These are phyloP conservation scores for Eurytoma californica DNA, from an alignment of 2,888 invertebrate genomes.

Conservation along the genomic window DNA sequence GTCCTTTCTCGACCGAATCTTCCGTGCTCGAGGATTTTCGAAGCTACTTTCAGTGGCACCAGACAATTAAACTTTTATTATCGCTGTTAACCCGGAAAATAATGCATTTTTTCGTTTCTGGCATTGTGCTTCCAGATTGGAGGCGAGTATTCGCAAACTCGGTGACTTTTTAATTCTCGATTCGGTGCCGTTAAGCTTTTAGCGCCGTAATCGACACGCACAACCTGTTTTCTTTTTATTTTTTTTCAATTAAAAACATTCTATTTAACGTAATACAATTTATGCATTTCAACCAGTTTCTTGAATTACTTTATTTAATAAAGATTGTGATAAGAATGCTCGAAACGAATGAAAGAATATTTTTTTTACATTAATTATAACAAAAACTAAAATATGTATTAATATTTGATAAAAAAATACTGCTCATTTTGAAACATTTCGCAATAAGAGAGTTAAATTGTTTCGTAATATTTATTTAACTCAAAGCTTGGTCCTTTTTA, in stretches of 20 bases:
- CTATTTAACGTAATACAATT: too few relatives aligned
- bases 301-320: not conserved
- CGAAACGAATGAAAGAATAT: too few relatives aligned
- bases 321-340: not conserved
- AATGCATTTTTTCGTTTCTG: conserved; percentile 31
- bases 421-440: too few relatives aligned
- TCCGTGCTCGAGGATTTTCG: not conserved
- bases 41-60: not conserved
- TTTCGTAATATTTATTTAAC: too few relatives aligned
- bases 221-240: conserved; percentile 44
- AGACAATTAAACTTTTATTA: conserved; percentile 42
- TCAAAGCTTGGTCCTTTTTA: too few relatives aligned
- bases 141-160: not conserved
- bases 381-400: too few relatives aligned
- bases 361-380: too few relatives aligned
- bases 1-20: not conserved
- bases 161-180: conserved; percentile 43
- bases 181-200: conserved; percentile 40
- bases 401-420: too few relatives aligned
- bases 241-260: conserved; percentile 33
- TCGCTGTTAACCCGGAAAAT: conserved; percentile 32
- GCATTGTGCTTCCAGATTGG: not conserved
- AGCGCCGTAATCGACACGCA: conserved; percentile 13
- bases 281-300: too few relatives aligned
- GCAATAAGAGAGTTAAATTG: too few relatives aligned